Percentiles rank a stretch among this genome's conserved stretches.
phyloP scores from a whole-genome alignment of 2,888 invertebrate genomes.

The Heliconius ismenius region DNA sequence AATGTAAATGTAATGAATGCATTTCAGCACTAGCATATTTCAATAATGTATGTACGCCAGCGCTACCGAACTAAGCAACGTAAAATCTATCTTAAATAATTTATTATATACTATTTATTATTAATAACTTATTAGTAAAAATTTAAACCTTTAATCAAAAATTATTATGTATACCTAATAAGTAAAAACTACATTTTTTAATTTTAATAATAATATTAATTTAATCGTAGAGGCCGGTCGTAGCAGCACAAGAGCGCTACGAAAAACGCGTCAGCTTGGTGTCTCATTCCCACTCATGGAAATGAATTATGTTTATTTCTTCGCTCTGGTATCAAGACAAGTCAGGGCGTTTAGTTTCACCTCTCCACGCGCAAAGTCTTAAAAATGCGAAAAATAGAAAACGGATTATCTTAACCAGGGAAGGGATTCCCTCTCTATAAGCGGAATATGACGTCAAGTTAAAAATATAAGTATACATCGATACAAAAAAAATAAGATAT shows the following conservation, averaged over 20 bases:
- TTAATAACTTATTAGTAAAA: background rate
- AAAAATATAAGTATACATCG: background rate
- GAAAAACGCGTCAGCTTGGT: no score
- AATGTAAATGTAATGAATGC: slow-evolving; percentile 11
- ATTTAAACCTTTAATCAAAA: background rate
- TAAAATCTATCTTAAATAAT: background rate
- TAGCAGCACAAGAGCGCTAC: no score
- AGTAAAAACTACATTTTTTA: background rate
- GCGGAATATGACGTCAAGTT: no score
- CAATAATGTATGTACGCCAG: slow-evolving; percentile 2
- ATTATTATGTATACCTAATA: background rate
- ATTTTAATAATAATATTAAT: background rate
- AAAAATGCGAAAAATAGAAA: background rate
- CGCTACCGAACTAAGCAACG: background rate
- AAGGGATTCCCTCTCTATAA: no score
- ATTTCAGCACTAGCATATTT: slow-evolving; percentile 14
- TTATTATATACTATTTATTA: background rate
- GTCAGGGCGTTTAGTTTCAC: no score
- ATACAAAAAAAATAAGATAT: background rate
- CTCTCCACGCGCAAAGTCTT: background rate
- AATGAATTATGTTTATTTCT: no score
- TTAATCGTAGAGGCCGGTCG: no score
- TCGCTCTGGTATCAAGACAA: no score
- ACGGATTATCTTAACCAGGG: background rate
- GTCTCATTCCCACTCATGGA: no score